Evolutionary conservation across 2,797 vertebrate genomes (phyloP).

Genomic region (Coluber constrictor): DNA sequence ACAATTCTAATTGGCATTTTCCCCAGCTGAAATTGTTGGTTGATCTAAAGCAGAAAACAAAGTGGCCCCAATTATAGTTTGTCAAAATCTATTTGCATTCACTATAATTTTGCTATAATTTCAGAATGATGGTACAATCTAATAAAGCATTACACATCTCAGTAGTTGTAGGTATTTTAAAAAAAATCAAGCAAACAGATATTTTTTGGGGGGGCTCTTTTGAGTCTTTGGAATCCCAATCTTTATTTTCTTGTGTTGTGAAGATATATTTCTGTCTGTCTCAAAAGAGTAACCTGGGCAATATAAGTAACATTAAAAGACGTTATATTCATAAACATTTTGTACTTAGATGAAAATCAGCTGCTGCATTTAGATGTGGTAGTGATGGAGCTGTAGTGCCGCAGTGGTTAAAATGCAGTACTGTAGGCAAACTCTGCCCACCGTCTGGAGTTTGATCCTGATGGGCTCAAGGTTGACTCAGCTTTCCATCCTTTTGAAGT

Average conservation of each 20-base stretch:
- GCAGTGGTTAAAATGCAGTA: background rate
- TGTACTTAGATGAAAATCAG: background rate
- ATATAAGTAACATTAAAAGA: background rate
- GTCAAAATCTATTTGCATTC: slow-evolving; percentile 6
- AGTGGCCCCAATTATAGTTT: background rate
- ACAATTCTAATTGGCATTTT: background rate
- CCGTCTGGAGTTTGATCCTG: background rate
- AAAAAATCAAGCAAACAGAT: background rate
- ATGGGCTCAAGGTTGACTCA: background rate
- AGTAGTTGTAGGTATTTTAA: background rate
- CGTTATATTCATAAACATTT: background rate
- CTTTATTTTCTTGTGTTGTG: background rate
- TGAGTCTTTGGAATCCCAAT: background rate
- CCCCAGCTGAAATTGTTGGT: background rate
- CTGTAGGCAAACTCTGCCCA: background rate
- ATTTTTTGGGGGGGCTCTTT: background rate
- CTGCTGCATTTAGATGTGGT: background rate
- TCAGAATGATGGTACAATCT: background rate
- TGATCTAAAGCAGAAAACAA: background rate
- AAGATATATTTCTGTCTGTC: background rate
- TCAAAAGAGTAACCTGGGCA: background rate
- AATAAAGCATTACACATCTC: background rate
- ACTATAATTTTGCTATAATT: background rate
- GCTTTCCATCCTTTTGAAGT: background rate
- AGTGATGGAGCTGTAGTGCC: background rate